phyloP scores from a whole-genome alignment of 2,113 vertebrate species.

The Pachypanchax playfairii region DNA sequence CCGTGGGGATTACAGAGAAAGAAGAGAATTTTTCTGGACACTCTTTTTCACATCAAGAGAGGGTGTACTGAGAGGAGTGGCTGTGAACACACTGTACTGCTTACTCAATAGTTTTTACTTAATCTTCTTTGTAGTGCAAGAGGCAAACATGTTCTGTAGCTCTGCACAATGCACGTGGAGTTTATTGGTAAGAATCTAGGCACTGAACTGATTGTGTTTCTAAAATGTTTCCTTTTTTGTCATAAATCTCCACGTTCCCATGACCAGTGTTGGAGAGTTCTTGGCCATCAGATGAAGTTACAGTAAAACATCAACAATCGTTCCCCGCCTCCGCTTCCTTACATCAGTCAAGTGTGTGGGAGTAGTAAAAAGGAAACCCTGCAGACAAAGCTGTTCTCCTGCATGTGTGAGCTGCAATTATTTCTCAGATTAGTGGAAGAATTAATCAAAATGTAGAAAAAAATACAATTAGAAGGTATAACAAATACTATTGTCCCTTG shows the following conservation, averaged over 20 bases:
- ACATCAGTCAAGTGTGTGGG: neutral
- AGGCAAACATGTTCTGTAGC: neutral
- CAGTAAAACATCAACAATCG: neutral
- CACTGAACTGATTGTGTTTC: neutral
- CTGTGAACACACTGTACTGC: neutral
- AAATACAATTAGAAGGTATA: neutral
- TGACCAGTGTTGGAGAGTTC: neutral
- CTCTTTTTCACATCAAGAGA: constrained; percentile 22
- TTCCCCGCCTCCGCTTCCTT: neutral
- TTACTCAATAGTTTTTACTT: neutral
- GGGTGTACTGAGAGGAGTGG: constrained; percentile 5
- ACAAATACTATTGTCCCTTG: too few species aligned
- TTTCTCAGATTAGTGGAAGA: neutral
- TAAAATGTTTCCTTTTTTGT: neutral
- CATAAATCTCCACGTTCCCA: neutral
- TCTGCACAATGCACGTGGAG: neutral
- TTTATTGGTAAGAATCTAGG: neutral
- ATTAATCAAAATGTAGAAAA: neutral
- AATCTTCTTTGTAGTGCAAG: neutral
- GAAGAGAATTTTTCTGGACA: constrained; percentile 21
- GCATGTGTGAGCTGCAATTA: neutral
- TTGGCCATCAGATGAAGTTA: constrained; percentile 1
- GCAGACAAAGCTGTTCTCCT: neutral
- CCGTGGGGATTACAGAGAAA: constrained; percentile 35
- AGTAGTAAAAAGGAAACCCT: constrained; percentile 1